Evolutionary conservation across 2,888 invertebrate genomes (phyloP), one percentile per base, ranked within the genome.

Genomic region (Isotomurus palustris): DNA sequence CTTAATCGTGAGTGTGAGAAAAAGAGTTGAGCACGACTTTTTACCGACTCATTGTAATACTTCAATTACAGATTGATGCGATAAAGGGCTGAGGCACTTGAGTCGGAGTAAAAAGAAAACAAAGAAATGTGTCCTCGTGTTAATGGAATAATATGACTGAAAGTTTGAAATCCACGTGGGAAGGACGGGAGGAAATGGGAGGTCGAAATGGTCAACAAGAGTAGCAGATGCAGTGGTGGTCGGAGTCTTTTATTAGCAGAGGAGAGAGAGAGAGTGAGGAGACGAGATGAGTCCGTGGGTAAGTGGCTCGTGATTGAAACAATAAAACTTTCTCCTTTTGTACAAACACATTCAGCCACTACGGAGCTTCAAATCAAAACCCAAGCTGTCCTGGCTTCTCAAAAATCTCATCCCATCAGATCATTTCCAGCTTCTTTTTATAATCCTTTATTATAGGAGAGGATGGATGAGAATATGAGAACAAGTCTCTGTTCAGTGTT

Each of bases 291-390:
- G 45, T 27, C 19, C 12, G 28, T 8, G 28, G 28, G 32, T 32
- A 22, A n/a, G 45, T 27, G 27, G 64, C 63, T 64, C 66, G 66
- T 68, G 68, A 68, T 66, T 62, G 66, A 64, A 66, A 68, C 68
- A 68, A 68, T 68, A 66, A 68, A 68, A 66, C 48, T 56, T 61
- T n/a, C n/a, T 56, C 51, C 45, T 38, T 60, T 56, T 51, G 48
- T 50, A 53, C 53, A 48, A 41, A 52, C 54, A 22, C 38, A 14
- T 28, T 10, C 27, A 12, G 32, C 32, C 27, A 19, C 21, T 21
- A n/a, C 25, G n/a, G n/a, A n/a, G n/a, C n/a, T n/a, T n/a, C n/a
- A n/a, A n/a, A n/a, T n/a, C 24, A 28, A 41, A 48, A 38, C 53
- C 38, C 38, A 14, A 17, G n/a, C n/a, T 32, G 21, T 32, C 36